Base-by-base conservation (phyloP, 2,888 invertebrate genomes). In the Andrena bicolor region DNA sequence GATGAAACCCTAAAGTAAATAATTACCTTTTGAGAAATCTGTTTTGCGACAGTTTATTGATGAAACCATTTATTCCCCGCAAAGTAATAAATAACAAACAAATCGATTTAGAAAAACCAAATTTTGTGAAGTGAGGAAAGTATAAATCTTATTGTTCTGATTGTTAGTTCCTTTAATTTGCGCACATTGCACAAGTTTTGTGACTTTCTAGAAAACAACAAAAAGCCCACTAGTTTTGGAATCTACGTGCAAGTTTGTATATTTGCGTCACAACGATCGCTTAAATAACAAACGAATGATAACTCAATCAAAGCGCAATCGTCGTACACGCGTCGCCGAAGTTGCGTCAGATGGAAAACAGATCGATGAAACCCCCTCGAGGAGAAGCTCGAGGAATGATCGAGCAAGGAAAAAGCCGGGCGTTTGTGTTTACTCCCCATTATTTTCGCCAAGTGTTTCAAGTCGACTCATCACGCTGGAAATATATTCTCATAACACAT, bases 341-440 rank as follows among this genome's bases (percentile, higher is more conserved):
- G 78, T 82, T 86, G 71, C 86, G 84, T 84, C 86, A 82, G 84
- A 85, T 70, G 84, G 86, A 82, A 86, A 82, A 86, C 86, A 86
- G 84, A 86, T 86, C 86, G 86, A 86, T 86, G 82, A 77, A 60
- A 81, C 73, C 56, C 60, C 30, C 65, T 28, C 48, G 69, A 60
- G 20, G 64, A 58, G 70, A 69, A 68, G 65, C 30, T 64, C 56
- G 30, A 66, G 60, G 61, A 80, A 71, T 74, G 49, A 32, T 30
- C 41, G 26, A 7, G 8, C 60, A 58, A 10, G 56, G 68, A 61
- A 65, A 66, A 63, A 28, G 30, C 23, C 51, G 41, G 41, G 26
- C 66, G 32, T 64, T 72, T 53, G 16, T 53, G 16, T 51, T 66
- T 56, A 28, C 26, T 69, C n/a, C 26, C 32, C 13, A 48, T 51